Percentiles rank a stretch among this genome's conserved stretches.
phyloP scores from a whole-genome alignment of 2,797 vertebrate genomes.

The Parotocinclus haroldoi region DNA sequence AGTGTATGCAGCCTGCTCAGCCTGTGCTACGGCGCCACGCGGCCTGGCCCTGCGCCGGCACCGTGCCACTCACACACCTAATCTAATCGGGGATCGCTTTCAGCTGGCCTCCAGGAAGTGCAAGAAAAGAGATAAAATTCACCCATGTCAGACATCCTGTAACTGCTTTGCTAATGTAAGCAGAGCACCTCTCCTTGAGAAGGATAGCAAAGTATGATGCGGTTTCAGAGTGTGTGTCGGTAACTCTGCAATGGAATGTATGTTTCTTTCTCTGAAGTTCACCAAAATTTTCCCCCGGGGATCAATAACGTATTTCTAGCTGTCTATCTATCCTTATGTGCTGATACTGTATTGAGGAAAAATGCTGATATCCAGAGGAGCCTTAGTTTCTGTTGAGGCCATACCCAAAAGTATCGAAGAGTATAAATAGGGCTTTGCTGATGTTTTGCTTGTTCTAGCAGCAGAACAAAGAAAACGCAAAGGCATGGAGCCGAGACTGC shows the following conservation, averaged over 20 bases:
- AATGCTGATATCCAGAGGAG: background rate
- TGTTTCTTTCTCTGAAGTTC: background rate
- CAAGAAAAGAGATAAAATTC: conserved; percentile 51
- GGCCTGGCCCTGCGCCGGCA: conserved; percentile 38
- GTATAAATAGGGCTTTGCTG: conserved; percentile 23
- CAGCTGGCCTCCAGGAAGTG: conserved; percentile 44
- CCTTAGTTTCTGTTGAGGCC: conserved; percentile 7
- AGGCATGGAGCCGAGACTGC: conserved; percentile 7
- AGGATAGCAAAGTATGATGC: conserved; percentile 29
- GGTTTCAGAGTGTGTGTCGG: conserved; percentile 20
- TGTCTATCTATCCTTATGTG: too few relatives aligned
- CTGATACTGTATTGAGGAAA: background rate
- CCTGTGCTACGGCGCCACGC: conserved; percentile 38
- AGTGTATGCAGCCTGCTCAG: conserved; percentile 21
- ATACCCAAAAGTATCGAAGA: conserved; percentile 13
- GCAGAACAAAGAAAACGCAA: conserved; percentile 30
- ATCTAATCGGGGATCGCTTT: conserved; percentile 53
- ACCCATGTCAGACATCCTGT: conserved; percentile 53
- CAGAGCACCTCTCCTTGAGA: conserved; percentile 45
- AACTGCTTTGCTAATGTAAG: conserved; percentile 53
- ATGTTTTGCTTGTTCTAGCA: conserved; percentile 32
- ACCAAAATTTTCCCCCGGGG: background rate
- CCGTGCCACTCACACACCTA: conserved; percentile 44
- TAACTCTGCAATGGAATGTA: conserved; percentile 12
- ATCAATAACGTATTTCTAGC: too few relatives aligned